Evolutionary conservation across 2,888 invertebrate genomes (phyloP).

Genomic region (Drosophila picticornis): DNA sequence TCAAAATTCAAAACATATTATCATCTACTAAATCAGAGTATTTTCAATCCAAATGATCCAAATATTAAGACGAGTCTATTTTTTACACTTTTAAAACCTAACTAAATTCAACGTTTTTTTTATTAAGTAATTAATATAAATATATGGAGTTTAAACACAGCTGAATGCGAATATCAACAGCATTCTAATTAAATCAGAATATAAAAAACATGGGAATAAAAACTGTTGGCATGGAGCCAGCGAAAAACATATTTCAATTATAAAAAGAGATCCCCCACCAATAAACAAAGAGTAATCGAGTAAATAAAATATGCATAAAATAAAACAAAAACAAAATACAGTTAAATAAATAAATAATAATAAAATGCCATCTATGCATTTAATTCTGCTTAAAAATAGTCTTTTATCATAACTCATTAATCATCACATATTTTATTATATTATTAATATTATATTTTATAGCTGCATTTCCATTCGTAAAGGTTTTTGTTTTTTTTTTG

Average conservation of each 20-base stretch:
- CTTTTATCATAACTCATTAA: background rate
- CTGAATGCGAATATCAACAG: background rate
- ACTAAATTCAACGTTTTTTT: too few relatives aligned
- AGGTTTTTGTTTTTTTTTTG: background rate
- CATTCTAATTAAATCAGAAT: background rate
- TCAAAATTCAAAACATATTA: background rate
- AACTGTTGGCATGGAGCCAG: too few relatives aligned
- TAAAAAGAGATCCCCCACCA: too few relatives aligned
- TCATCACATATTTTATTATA: rapidly evolving
- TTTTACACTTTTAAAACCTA: too few relatives aligned
- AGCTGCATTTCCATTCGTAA: background rate
- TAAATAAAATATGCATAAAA: background rate
- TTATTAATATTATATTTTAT: too few relatives aligned
- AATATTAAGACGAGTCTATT: too few relatives aligned
- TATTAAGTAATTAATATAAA: background rate
- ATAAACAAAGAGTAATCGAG: too few relatives aligned
- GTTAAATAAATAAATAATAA: background rate
- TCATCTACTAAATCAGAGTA: background rate
- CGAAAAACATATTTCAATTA: too few relatives aligned
- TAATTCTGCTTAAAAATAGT: background rate
- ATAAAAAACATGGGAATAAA: too few relatives aligned
- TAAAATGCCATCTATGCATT: background rate
- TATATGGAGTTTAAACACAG: background rate
- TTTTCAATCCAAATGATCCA: background rate
- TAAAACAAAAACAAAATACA: background rate